Base-by-base conservation (phyloP, 2,113 vertebrate species). In the Salminus brasiliensis region DNA sequence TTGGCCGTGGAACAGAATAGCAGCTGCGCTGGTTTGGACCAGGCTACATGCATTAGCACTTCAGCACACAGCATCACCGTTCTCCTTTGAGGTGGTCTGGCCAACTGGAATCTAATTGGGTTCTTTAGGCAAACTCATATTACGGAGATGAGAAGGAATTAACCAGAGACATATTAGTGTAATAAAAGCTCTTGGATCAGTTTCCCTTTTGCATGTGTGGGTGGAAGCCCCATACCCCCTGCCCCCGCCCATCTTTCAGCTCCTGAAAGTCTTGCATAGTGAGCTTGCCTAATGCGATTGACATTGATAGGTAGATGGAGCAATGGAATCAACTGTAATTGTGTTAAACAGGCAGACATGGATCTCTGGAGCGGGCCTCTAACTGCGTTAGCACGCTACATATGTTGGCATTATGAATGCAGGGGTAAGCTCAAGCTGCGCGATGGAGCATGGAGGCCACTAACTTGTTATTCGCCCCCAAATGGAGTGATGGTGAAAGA, bases 41-140 rank as follows among this genome's bases (percentile, higher is more conserved):
- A 4, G 41, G 53, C 9, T 3, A 32, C 81, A 78, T 87, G 84
- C 79, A 72, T 70, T 80, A 68, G 84, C 55, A 69, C 82, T 79
- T 63, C 41, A 65, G 25, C 84, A 89, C 66, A 84, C 88, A 92
- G 81, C 78, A 69, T 80, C 84, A 63, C 78, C 82, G 91, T 43
- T 62, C 49, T 53, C 3, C 8, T 0, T 66, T 0, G 87, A 91
- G 90, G 88, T 91, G 88, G 94, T 94, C 81, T 81, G 92, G 93
- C 93, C 92, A 95, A 94, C 90, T 89, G 87, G 89, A 91, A 25
- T 94, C 94, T 95, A 94, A 96, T 96, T 95, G 88, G 78, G 79
- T 94, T 94, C 94, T 89, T 94, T 89, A 91, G 91, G 85, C 90
- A 90, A 88, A 95, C 87, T 89, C 86, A 89, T 93, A 89, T 91